Percentiles rank a stretch among this genome's conserved stretches.
Conservation (phyloP, 2,113 vertebrate genomes). For the Myanophis thanlyinensis region DNA sequence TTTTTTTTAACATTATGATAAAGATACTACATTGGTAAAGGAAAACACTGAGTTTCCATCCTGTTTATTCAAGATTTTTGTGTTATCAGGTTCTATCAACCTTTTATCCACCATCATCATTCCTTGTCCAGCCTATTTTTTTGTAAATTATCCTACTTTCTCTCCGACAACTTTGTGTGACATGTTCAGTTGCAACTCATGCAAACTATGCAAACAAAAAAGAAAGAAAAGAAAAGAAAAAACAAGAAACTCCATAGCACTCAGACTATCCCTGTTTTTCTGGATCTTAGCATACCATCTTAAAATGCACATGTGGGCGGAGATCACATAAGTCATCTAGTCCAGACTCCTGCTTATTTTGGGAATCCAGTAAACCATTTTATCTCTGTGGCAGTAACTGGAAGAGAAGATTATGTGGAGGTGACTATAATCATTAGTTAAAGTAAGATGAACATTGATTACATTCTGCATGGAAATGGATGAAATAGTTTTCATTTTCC, state of each 20-base stretch:
- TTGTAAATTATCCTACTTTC: neutral
- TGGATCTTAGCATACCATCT: neutral
- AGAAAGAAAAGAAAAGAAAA: neutral
- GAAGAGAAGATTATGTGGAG: neutral
- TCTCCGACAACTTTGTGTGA: neutral
- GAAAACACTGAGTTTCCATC: neutral
- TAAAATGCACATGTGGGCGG: neutral
- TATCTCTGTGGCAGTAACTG: neutral
- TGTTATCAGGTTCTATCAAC: neutral
- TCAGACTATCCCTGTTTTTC: neutral
- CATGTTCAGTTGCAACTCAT: neutral
- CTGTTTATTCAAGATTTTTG: neutral
- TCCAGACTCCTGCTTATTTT: neutral
- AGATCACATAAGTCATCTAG: neutral
- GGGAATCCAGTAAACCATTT: neutral
- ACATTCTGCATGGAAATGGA: neutral
- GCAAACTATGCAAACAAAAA: neutral
- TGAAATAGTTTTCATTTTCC: neutral
- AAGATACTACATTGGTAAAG: neutral
- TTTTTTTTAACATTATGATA: neutral
- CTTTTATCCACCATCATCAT: neutral
- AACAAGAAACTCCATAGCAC: neutral
- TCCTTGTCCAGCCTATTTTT: neutral
- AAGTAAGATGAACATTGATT: neutral
- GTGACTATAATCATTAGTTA: neutral